A percentile compares a stretch with the other conserved stretches of the same genome.
phyloP scores from a whole-genome alignment of 1,140 invertebrate genomes.

The Papilio machaon region DNA sequence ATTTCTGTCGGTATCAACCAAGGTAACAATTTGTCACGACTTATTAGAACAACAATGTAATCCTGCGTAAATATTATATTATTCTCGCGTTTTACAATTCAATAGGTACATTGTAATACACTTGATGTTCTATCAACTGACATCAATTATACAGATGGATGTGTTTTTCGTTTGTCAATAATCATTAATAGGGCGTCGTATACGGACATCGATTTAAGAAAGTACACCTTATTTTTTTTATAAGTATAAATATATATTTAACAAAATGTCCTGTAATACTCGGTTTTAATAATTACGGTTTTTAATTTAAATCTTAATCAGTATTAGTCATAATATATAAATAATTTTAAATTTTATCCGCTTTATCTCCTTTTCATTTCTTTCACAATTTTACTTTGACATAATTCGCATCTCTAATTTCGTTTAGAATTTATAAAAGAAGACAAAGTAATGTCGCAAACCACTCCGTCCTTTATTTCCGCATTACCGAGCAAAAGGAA shows the following conservation, averaged over 20 bases:
- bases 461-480: conserved; percentile 33
- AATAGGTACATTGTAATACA: not conserved
- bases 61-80: not conserved
- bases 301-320: not conserved
- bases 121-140: not conserved
- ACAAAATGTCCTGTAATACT: not conserved
- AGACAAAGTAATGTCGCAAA: conserved; percentile 27
- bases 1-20: conserved; percentile 41
- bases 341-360: not conserved
- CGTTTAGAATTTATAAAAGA: conserved; percentile 11
- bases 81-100: too few relatives aligned
- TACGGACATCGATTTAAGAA: not conserved
- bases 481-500: conserved; percentile 36
- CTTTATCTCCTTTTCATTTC: conserved; percentile 37
- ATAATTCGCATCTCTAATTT: not conserved
- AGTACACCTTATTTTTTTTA: not conserved
- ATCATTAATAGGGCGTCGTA: not conserved
- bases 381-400: not conserved
- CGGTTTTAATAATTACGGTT: not conserved
- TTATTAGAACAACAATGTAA: not conserved
- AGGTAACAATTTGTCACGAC: not conserved
- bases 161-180: not conserved
- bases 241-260: not conserved
- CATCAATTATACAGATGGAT: not conserved
- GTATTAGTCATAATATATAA: not conserved